Base-by-base conservation (phyloP, 2,113 vertebrate genomes). In the Alligator mississippiensis region DNA sequence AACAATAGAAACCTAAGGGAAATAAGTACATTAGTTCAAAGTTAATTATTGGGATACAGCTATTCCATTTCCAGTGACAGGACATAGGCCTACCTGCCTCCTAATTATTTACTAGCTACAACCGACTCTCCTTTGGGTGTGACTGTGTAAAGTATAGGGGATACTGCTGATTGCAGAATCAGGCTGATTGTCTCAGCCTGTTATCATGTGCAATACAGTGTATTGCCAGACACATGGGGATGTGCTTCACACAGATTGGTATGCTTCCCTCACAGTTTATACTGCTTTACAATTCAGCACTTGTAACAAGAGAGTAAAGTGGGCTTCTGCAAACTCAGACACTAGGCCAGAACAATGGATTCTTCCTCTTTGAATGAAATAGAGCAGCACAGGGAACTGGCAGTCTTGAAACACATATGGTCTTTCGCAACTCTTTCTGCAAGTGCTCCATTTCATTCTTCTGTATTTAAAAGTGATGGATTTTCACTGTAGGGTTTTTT, bases 51-150 rank as follows among this genome's bases (percentile, higher is more conserved):
- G 87, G 21, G 70, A 85, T 2, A 1, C 1, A 78, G 4, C 57
- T 27, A 60, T 89, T 85, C 28, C 89, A 1, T 3, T 6, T 82
- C 24, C 58, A 64, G 2, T 74, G 70, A 24, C 34, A 74, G 34
- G 34, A 13, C 11, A 25, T 9, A 21, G 8, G 18, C 30, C 78
- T 18, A 3, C 17, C 57, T 47, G 27, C 47, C 34, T 3, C 2
- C 9, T n/a, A 59, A 79, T 81, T 88, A 77, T 70, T 82, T 84
- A 9, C 3, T 8, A 88, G n/a, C 70, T 93, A 77, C 9, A 86
- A 16, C 24, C 77, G 2, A n/a, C 12, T 68, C 25, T 92, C 2
- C 14, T 92, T 90, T 4, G 1, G 15, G 9, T 28, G 3, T 82
- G 5, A 79, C 68, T 76, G 10, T 77, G 38, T 22, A 89, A 91